Evolutionary conservation across 2,888 invertebrate genomes (phyloP), one percentile per base, ranked within the genome.

Genomic region (Drosophila rellima): DNA sequence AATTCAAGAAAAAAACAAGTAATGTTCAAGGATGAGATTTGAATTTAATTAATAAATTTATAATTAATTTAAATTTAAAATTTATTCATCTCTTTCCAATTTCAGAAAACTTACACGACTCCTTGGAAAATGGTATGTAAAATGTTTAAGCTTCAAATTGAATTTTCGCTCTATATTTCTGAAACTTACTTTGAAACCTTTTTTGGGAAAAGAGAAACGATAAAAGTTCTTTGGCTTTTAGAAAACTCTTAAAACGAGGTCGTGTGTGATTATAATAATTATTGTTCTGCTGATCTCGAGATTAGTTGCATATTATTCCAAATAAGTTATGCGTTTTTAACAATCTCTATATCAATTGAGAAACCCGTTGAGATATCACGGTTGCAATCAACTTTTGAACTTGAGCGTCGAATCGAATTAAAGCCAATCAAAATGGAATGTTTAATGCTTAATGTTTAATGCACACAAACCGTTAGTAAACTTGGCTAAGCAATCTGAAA

Each of bases 381-480:
- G 29, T 29, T 42, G 62, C 68, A 51, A 60, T 59, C 74, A 33
- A 54, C 42, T 63, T 62, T 59, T 68, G 55, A 23, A 68, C 57
- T 60, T 68, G 70, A 74, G 61, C 47, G 26, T 42, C 17, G 70
- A 59, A 64, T 37, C 40, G 54, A 56, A 60, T 60, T n/a, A 26
- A 33, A 8, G n/a, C n/a, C n/a, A n/a, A n/a, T n/a, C n/a, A n/a
- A n/a, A n/a, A 35, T 42, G 44, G 31, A 65, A 51, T 65, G 31
- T 13, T 10, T 23, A 59, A 54, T 64, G 78, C 56, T 56, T 63
- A 74, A 70, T 75, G 57, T 67, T 55, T n/a, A 42, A 29, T 52
- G 40, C 55, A 66, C 62, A 72, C 67, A 68, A 70, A 88, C 83
- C 82, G 82, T 86, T 86, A 87, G 82, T 68, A 66, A 78, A 60